Base-by-base conservation (phyloP, 2,888 invertebrate genomes). In the Lypha dubia region DNA sequence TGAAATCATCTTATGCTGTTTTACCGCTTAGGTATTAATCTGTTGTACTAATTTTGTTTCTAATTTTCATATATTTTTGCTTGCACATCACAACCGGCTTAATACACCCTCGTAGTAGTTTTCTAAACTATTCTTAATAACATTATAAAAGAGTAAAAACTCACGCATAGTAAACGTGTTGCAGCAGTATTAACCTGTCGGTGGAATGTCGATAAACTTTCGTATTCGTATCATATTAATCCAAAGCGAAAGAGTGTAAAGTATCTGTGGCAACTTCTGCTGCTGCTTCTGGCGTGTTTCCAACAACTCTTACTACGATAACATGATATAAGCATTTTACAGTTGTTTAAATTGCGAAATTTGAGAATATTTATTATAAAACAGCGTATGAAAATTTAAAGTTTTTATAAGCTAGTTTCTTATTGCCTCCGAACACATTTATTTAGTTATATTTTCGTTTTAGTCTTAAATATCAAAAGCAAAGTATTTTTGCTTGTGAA, bases 91-190 rank as follows among this genome's bases (percentile, higher is more conserved):
- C 53, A 24, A n/a, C 24, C 24, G 44, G 22, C 35, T 17, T 17
- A 20, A 20, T 60, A 9, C 24, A 4, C 38, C 20, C 15, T 41
- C 22, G 5, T 58, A 35, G 44, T 67, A 28, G 32, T 76, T 67
- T 49, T 35, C 20, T 7, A 24, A 76, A 67, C 35, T 58, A n/a
- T 11, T 46, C 6, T 6, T 15, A 60, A 77, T 80, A 80, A 80
- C n/a, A n/a, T n/a, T 56, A 67, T 80, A 24, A 80, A 73, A 84
- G 63, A 73, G 73, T 73, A 65, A 84, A 80, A 68, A 84, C 80
- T 84, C 80, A 84, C 84, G 80, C 76, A 80, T 73, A 62, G 68
- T 58, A 70, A 73, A 84, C 80, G 80, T 84, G 84, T 63, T 77
- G 35, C 53, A 67, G 38, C 4, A 28, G 28, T 28, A n/a, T n/a